A percentile compares a stretch with the other conserved stretches of the same genome.
Conservation (phyloP, 2,113 vertebrate genomes). For the Melanostigma gelatinosum region DNA sequence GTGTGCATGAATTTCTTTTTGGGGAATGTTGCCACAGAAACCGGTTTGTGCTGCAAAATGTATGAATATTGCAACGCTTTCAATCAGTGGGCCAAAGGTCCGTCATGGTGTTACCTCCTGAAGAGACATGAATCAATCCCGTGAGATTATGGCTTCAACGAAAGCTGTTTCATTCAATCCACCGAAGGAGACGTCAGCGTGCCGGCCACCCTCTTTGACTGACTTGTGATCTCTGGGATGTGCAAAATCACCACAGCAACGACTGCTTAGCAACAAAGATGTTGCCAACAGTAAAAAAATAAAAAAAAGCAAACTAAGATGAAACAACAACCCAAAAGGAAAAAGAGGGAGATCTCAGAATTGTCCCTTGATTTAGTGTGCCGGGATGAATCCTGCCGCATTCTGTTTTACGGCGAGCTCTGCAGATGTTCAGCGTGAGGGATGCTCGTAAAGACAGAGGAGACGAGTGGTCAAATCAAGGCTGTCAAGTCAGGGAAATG, state of each 20-base stretch:
- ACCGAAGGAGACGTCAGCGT: neutral
- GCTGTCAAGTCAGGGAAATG: constrained; percentile 53
- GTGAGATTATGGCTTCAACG: neutral
- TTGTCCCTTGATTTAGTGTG: neutral
- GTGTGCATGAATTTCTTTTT: too few relatives aligned
- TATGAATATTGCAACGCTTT: neutral
- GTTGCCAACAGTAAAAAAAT: constrained; percentile 42
- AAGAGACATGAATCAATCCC: neutral
- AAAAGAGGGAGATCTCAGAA: constrained; percentile 3
- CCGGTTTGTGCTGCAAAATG: too few relatives aligned
- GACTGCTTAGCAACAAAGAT: constrained; percentile 77
- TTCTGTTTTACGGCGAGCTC: constrained; percentile 1
- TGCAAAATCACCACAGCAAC: constrained; percentile 75
- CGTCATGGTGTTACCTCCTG: too few relatives aligned
- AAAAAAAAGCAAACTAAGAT: constrained; percentile 5
- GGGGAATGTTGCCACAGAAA: too few relatives aligned
- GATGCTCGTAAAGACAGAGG: constrained; percentile 36
- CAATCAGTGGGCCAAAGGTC: too few relatives aligned
- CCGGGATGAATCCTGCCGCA: neutral
- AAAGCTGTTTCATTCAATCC: neutral
- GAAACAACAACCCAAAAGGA: neutral
- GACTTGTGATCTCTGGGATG: constrained; percentile 70
- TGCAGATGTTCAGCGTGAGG: constrained; percentile 28
- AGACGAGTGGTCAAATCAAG: constrained; percentile 58
- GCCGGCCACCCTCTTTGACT: constrained; percentile 45